phyloP scores from a whole-genome alignment of 1,140 invertebrate genomes.

The Apis laboriosa region DNA sequence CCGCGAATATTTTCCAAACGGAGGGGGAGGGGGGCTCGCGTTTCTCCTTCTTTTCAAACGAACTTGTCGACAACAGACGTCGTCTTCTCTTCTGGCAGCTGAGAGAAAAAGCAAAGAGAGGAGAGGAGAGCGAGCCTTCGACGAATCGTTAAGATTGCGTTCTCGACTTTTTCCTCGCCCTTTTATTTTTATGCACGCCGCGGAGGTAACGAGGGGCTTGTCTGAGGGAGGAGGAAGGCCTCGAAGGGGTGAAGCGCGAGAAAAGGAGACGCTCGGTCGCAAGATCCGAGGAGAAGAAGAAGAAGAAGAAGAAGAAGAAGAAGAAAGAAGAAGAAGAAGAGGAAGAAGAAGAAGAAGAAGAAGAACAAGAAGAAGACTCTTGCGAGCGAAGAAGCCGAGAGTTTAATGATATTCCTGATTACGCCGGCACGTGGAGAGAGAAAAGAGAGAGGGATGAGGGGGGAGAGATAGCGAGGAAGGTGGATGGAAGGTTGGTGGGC shows the following conservation, averaged over 20 bases:
- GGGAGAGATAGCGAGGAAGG: conserved; percentile 6
- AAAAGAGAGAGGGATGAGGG: background rate
- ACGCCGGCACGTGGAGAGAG: conserved; percentile 67
- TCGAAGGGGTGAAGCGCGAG: conserved; percentile 38
- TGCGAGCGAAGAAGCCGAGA: conserved; percentile 73
- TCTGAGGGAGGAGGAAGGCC: conserved; percentile 17
- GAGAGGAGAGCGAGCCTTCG: conserved; percentile 31
- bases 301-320: too few species aligned
- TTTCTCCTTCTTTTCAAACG: conserved; percentile 1
- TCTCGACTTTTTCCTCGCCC: conserved; percentile 48
- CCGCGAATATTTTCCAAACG: background rate
- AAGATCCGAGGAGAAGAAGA: conserved; percentile 16
- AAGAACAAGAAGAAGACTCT: conserved; percentile 45
- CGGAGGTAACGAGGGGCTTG: conserved; percentile 64
- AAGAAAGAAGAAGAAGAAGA: conserved; percentile 32
- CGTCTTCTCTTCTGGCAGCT: conserved; percentile 4
- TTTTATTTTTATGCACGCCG: conserved; percentile 54
- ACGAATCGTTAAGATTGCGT: conserved; percentile 67
- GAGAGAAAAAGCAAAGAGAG: background rate
- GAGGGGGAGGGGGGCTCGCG: too few species aligned
- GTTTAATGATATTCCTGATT: conserved; percentile 81
- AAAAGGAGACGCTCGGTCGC: conserved; percentile 13
- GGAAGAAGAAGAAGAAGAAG: too few species aligned
- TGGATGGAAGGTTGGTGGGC: background rate
- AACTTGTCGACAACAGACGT: conserved; percentile 37